Evolutionary conservation across 2,797 vertebrate genomes (phyloP), one percentile per base, ranked within the genome.

Genomic region (Buphagus erythrorhynchus): DNA sequence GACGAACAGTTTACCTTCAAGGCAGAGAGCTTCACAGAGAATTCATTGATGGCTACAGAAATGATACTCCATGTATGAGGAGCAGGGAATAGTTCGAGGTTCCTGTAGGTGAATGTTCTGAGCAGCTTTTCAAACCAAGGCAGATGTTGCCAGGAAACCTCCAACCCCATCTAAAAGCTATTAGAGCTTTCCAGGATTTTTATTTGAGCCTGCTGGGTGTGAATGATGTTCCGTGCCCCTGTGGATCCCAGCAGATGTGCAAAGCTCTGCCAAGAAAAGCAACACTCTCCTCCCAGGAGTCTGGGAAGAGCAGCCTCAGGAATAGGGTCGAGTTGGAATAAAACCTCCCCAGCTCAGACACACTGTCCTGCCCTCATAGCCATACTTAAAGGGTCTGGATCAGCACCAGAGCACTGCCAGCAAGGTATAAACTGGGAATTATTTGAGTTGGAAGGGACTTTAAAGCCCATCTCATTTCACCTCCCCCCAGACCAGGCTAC

Each of bases 271-370:
- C 52, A 67, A 80, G 63, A 33, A 69, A 74, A 77, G 35, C 43
- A 87, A 25, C 4, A 1, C 52, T 29, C 31, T 46, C 36, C 65
- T 33, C 29, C 43, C 33, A 46, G 21, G 17, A 36, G 26, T 4
- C 36, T 65, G 54, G 28, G 22, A 43, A 57, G 54, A 48, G 29
- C 2, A 20, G 31, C 26, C 51, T 21, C 40, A 11, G 0, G 20
- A 25, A 16, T 0, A 0, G 62, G 43, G 43, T 5, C 0, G 5
- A 28, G 24, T 0, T 29, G 33, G 25, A 33, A 17, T 2, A 13
- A 76, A 63, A 21, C 24, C 43, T 36, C 5, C 24, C 36, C 57
- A 63, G 65, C 65, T 31, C 87, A 38, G n/a, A 5, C 35, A 18
- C 26, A 1, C 26, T 55, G 55, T 2, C n/a, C 62, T 67, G 63